Conservation (phyloP, 2,888 invertebrate genomes). For the Crossocerus cetratus region DNA sequence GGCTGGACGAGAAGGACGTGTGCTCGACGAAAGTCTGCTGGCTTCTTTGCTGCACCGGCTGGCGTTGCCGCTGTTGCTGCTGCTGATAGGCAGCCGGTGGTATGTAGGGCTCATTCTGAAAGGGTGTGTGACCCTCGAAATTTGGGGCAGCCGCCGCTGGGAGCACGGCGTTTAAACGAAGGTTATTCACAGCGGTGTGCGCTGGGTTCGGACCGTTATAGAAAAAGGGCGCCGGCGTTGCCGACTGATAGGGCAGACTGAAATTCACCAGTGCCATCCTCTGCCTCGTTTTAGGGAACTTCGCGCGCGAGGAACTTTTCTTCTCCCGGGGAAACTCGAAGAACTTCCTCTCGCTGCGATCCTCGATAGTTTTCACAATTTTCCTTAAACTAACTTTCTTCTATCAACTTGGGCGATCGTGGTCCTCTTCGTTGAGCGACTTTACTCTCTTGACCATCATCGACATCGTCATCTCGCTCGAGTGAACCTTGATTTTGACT, state of each 20-base stretch:
- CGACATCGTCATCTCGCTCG: slow-evolving; percentile 35
- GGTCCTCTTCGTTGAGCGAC: slow-evolving; percentile 20
- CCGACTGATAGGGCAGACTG: slow-evolving; percentile 71
- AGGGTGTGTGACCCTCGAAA: slow-evolving; percentile 61
- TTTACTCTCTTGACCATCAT: slow-evolving; percentile 16
- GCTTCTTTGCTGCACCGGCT: slow-evolving; percentile 30
- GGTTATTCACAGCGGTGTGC: slow-evolving; percentile 64
- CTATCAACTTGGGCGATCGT: slow-evolving; percentile 18
- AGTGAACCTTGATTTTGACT: background rate
- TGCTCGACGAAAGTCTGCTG: slow-evolving; percentile 39
- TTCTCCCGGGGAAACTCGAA: background rate
- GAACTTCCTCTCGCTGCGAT: background rate
- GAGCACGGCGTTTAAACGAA: slow-evolving; percentile 66
- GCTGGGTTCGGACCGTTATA: slow-evolving; percentile 61
- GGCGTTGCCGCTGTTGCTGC: slow-evolving; percentile 42
- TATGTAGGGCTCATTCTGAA: slow-evolving; percentile 68
- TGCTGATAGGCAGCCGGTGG: slow-evolving; percentile 59
- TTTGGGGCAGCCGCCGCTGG: slow-evolving; percentile 61
- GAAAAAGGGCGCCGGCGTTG: slow-evolving; percentile 69
- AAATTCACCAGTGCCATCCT: slow-evolving; percentile 73
- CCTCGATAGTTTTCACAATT: background rate
- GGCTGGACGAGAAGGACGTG: slow-evolving; percentile 54
- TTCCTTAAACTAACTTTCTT: background rate
- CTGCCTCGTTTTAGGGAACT: background rate
- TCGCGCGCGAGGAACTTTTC: background rate